Evolutionary conservation across 2,113 vertebrate species (phyloP), one percentile per base, ranked within the genome.

Genomic region (Laticauda colubrina): DNA sequence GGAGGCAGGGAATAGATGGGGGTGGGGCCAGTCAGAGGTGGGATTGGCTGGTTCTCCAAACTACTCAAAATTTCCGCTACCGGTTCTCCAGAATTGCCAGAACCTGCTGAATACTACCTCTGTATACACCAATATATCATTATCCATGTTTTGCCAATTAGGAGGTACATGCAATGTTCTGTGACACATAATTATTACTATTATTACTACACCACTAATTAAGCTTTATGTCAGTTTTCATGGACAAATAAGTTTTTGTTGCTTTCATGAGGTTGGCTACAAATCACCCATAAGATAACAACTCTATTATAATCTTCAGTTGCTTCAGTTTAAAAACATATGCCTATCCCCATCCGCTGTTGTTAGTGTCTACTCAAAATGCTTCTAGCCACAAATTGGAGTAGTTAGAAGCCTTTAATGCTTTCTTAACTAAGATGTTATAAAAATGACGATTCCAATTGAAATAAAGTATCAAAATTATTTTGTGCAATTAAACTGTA

Each of bases 391-490:
- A 88, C 91, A 89, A 92, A 92, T 92, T 59, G 55, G n/a, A 75
- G n/a, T 24, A 88, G 88, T 89, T 75, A 89, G 59, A 92, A 92
- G 59, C 55, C 56, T 88, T 75, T 56, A 92, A 26, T 53, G 23
- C 45, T 88, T 88, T 89, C 34, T 81, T 81, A 81, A 15, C 59
- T 92, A 69, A 92, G 91, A 92, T 29, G 48, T 88, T 88, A 69
- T 88, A 88, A 55, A 64, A 91, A 91, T n/a, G 85, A 45, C 12
- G 34, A 75, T 92, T 69, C 75, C 86, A 88, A 88, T 75, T 51
- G 81, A 92, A 92, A 89, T 56, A 92, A 75, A 87, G 59, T 92
- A 88, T 81, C 54, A 88, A 92, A 92, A 64, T 92, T 55, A 89
- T 92, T 87, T 92, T 64, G 54, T 75, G 56, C 51, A 89, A 92